Evolutionary conservation across 2,797 vertebrate genomes (phyloP), one percentile per base, ranked within the genome.

Genomic region (Helostoma temminkii): DNA sequence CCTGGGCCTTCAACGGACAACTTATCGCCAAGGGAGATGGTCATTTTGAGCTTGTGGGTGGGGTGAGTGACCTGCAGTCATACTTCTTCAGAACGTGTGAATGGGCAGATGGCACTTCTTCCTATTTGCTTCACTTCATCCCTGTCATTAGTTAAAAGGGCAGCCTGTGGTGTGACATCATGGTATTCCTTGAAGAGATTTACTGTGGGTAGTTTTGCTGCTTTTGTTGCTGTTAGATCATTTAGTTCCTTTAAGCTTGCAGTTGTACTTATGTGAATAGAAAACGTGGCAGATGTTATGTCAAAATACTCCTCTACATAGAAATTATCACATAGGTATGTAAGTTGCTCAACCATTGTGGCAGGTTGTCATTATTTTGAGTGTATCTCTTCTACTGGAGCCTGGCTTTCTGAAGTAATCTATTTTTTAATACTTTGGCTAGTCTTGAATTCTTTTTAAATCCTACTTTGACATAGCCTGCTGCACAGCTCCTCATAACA

Each of bases 1-100:
- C 95, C 45, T 99, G 97, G 97, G 97, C 96, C 73, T 96, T 98
- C 86, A 98, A 99, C 1, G 97, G 96, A 19, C 94, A 89, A 16
- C 94, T 95, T 61, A 92, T 97, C 0, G 93, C 93, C 90, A 95
- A 94, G 50, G 95, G 96, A 0, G 93, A 95, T 41, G 92, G 95
- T 25, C 97, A 98, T 91, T 96, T 97, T 85, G 97, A 98, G 90
- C 95, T 95, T 36, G 96, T 96, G 48, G 96, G 96, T 46, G 96
- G 96, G 95, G 97, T 99, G 89, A 97, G 97, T 94, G 75, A 74
- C 52, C 52, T 4, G 2, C 73, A 59, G 62, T 66, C 45, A 16
- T 74, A 34, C 66, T 54, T 61, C 39, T 67, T 77, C 50, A 61
- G 69, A 74, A 83, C 2, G 66, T 89, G 87, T 16, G 64, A 89